Conservation (phyloP, 2,113 vertebrate genomes). For the Neomonachus schauinslandi region DNA sequence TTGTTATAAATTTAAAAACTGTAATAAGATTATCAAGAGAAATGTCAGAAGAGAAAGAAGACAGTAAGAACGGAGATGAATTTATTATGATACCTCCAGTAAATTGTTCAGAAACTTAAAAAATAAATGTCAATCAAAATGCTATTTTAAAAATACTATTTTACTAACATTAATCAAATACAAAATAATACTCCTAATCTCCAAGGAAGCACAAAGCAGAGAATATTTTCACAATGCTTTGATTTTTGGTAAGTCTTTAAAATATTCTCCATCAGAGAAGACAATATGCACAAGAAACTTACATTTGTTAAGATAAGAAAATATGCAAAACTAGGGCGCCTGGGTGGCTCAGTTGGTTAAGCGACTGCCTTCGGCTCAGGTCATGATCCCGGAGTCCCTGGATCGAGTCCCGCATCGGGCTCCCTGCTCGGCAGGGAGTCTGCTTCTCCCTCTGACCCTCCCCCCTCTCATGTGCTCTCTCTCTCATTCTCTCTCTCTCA, state of each 20-base stretch:
- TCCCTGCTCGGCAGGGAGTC: too few relatives aligned
- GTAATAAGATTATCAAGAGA: neutral
- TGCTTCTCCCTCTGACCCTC: too few relatives aligned
- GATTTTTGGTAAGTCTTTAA: constrained; percentile 33
- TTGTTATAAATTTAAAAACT: neutral
- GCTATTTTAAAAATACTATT: neutral
- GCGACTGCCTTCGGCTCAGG: too few relatives aligned
- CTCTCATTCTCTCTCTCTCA: too few relatives aligned
- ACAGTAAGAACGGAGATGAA: constrained; percentile 1
- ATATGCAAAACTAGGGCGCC: constrained; percentile 25
- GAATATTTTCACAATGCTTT: neutral
- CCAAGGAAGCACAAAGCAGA: constrained; percentile 26
- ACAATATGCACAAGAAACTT: constrained; percentile 25
- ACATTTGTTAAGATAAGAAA: constrained; percentile 58
- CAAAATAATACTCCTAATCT: constrained; percentile 29
- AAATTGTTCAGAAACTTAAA: constrained; percentile 24
- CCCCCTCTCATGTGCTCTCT: too few relatives aligned
- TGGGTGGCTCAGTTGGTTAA: too few relatives aligned
- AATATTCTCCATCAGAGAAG: neutral
- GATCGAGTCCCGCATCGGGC: too few relatives aligned
- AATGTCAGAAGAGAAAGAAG: constrained; percentile 4
- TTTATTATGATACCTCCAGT: neutral
- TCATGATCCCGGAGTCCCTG: too few relatives aligned
- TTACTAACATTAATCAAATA: constrained; percentile 17
- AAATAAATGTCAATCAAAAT: constrained; percentile 49